phyloP scores from a whole-genome alignment of 2,888 invertebrate genomes.

The Nomada fucata region DNA sequence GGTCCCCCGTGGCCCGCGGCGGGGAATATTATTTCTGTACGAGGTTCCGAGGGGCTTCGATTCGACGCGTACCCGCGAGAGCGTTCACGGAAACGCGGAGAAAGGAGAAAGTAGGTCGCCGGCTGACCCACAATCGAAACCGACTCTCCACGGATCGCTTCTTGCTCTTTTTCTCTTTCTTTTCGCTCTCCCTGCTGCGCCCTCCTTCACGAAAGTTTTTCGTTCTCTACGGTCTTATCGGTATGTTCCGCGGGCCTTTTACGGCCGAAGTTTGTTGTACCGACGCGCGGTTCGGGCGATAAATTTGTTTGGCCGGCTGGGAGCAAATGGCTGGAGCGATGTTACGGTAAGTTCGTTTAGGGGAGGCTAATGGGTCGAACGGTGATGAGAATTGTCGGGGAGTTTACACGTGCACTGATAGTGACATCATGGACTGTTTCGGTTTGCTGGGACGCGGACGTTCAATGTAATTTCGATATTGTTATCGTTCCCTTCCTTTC shows the following conservation, averaged over 20 bases:
- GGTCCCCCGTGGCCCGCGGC: conserved; percentile 41
- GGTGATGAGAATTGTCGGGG: not conserved
- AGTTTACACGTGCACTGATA: not conserved
- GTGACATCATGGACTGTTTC: not conserved
- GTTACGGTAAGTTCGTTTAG: not conserved
- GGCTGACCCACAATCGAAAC: conserved; percentile 71
- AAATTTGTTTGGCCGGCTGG: conserved; percentile 12
- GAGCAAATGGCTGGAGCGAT: not conserved
- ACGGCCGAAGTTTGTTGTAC: conserved; percentile 35
- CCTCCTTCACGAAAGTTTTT: conserved; percentile 24
- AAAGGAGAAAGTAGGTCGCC: conserved; percentile 80
- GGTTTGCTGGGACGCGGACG: not conserved
- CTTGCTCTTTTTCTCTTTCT: conserved; percentile 23
- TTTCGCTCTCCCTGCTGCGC: conserved; percentile 8
- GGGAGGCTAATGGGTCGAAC: not conserved
- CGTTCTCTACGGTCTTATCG: conserved; percentile 16
- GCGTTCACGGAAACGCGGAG: conserved; percentile 69
- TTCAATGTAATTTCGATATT: not conserved
- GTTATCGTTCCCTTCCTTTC: not conserved
- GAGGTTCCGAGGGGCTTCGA: not conserved
- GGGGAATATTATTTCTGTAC: conserved; percentile 7
- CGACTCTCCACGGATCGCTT: conserved; percentile 26
- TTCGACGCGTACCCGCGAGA: conserved; percentile 35
- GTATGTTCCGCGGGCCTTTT: conserved; percentile 22
- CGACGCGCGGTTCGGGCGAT: conserved; percentile 16